Conservation (phyloP, 1,140 invertebrate species). For the Ditylenchus dipsaci region DNA sequence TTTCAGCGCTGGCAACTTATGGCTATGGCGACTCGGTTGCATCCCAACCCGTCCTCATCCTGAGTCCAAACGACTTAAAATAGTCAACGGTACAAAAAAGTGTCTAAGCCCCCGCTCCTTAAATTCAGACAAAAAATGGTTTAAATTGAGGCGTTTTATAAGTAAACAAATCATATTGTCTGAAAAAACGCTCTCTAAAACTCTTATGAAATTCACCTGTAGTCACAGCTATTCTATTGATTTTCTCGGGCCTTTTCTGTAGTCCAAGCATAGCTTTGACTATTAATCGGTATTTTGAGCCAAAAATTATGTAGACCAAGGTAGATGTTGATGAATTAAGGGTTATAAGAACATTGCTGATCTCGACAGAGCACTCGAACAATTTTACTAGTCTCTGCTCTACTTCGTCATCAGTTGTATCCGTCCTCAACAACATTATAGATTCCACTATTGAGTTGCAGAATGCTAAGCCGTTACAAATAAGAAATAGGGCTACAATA, state of each 20-base stretch:
- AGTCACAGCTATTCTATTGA: no score
- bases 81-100: no score
- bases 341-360: constrained; percentile 53
- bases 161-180: no score
- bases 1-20: no score
- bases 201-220: no score
- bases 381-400: constrained; percentile 18
- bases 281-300: constrained; percentile 49
- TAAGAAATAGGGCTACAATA: constrained; percentile 55
- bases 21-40: no score
- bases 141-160: no score
- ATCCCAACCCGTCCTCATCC: no score
- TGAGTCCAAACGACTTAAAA: no score
- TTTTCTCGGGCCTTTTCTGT: constrained; percentile 28
- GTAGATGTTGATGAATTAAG: constrained; percentile 55
- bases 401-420: not conserved
- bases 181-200: no score
- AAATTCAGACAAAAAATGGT: no score
- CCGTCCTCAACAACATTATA: constrained; percentile 30
- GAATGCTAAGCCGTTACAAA: constrained; percentile 56
- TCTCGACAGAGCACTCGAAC: constrained; percentile 30
- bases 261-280: constrained; percentile 51
- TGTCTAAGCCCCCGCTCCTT: no score
- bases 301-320: constrained; percentile 53
- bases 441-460: constrained; percentile 55